Evolutionary conservation across 2,888 invertebrate genomes (phyloP).

Genomic region (Oxycera nigricornis): DNA sequence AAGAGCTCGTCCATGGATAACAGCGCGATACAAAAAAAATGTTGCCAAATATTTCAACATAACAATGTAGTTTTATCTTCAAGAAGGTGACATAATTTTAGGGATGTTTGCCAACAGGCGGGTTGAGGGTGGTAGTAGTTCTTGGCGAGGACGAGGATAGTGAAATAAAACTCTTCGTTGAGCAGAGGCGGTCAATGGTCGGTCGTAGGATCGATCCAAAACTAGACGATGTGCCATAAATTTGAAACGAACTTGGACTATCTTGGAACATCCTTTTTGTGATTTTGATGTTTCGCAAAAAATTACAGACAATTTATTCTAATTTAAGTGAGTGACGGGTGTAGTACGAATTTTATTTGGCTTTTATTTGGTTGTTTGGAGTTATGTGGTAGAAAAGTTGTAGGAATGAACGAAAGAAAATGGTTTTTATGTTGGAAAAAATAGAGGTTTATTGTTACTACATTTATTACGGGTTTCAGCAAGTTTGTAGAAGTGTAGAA

Average conservation of each 20-base stretch:
- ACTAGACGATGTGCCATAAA: slow-evolving; percentile 22
- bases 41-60: background rate
- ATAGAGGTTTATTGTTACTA: no score
- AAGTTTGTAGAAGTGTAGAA: no score
- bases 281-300: slow-evolving; percentile 23
- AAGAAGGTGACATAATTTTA: slow-evolving; percentile 19
- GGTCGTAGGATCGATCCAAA: slow-evolving; percentile 4
- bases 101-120: background rate
- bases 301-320: slow-evolving; percentile 31
- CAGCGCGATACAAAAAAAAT: background rate
- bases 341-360: slow-evolving; percentile 14
- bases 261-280: slow-evolving; percentile 4
- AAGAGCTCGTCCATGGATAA: background rate
- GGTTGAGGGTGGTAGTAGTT: background rate
- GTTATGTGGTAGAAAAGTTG: background rate
- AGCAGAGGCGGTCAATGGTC: background rate
- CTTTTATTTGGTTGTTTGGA: slow-evolving; percentile 4
- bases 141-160: background rate
- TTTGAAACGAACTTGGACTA: background rate
- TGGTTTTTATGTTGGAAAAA: background rate
- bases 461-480: no score
- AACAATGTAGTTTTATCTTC: background rate
- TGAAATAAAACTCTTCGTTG: background rate
- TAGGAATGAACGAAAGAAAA: no score
- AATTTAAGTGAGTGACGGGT: slow-evolving; percentile 30